Base-by-base conservation (phyloP, 2,797 vertebrate species). In the Hephaestus fuliginosus region DNA sequence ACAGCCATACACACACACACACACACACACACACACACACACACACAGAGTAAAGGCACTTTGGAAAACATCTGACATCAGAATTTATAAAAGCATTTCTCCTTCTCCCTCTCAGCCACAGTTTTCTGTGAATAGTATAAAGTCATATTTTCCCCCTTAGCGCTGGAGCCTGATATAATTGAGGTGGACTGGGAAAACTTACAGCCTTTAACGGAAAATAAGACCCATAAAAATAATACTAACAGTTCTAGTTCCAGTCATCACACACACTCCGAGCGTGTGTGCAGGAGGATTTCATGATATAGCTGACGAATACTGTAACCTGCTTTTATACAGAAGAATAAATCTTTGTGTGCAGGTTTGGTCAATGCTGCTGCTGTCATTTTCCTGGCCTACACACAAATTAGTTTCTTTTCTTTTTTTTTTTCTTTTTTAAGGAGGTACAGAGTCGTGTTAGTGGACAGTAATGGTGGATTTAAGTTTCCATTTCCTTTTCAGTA, bases 51-150 rank as follows among this genome's bases (percentile, higher is more conserved):
- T 28, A 81, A 61, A 61, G 61, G 71, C 75, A 63, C 90, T 89
- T 87, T 91, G 93, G 93, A 95, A 94, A 95, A 94, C 83, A 90
- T 92, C 89, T 94, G 94, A 95, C 94, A 93, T 94, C 92, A 94
- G 91, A 94, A 90, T 92, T 91, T 86, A 88, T 87, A 89, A 90
- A 78, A 91, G 86, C 80, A 41, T 89, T 91, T 92, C 91, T 93
- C 88, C 83, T 76, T 89, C 88, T 92, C 76, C 75, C 73, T 81
- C 84, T 91, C 71, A 57, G 88, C 88, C 85, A 62, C 88, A 87
- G 86, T 91, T 90, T 91, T 93, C 88, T 91, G 88, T 87, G 85
- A 93, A 87, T 79, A 83, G 89, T 68, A 83, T 91, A 89, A 94
- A 93, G 92, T 94, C 93, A 95, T 87, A 93, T 91, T 95, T 95